Evolutionary conservation across 1,140 invertebrate species (phyloP).

Genomic region (Solenopsis invicta): DNA sequence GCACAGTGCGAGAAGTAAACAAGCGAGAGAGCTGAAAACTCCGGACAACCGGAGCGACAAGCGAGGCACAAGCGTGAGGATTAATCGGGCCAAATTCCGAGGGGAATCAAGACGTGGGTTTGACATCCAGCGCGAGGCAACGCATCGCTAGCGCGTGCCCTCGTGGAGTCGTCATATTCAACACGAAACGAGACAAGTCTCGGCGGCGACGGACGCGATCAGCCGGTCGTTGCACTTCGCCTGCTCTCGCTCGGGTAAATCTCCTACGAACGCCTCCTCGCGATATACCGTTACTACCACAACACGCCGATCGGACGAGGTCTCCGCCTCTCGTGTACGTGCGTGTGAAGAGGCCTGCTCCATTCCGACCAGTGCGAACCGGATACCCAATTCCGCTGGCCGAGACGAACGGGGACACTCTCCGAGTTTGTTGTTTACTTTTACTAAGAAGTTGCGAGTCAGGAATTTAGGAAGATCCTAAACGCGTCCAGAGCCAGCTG

Average conservation of each 20-base stretch:
- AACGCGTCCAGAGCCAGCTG: background rate
- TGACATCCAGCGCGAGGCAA: background rate
- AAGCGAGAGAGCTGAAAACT: background rate
- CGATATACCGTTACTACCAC: conserved; percentile 49
- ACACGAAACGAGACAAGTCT: background rate
- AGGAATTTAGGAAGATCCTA: background rate
- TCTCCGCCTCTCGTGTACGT: conserved; percentile 13
- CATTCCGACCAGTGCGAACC: background rate
- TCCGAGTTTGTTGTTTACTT: background rate
- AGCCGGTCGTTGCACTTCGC: conserved; percentile 65
- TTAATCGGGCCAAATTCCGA: background rate
- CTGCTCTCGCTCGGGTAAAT: conserved; percentile 50
- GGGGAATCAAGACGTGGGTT: background rate
- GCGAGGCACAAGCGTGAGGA: background rate
- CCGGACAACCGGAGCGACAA: background rate
- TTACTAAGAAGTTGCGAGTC: background rate
- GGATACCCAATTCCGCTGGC: conserved; percentile 17
- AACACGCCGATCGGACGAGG: conserved; percentile 32
- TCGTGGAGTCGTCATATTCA: background rate
- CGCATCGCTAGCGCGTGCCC: background rate
- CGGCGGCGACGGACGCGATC: conserved; percentile 18
- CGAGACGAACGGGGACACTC: conserved; percentile 16
- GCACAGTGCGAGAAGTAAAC: background rate
- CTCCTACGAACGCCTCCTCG: conserved; percentile 39
- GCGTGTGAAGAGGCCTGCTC: background rate